Evolutionary conservation across 2,797 vertebrate species (phyloP), one percentile per base, ranked within the genome.

Genomic region (Gadopsis marmoratus): DNA sequence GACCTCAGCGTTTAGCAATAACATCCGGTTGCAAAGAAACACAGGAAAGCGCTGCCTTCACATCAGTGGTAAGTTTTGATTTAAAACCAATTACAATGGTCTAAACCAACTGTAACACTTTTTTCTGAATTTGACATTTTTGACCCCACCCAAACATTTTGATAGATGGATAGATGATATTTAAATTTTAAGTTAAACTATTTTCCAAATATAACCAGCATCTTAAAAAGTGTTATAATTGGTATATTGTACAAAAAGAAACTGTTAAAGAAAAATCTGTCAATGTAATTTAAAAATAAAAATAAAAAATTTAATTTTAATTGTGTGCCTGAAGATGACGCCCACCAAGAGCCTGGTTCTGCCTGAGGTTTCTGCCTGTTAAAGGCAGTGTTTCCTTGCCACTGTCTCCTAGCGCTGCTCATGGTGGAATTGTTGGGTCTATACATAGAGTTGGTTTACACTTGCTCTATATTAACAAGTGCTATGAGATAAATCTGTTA

Each of bases 61-160:
- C 55, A 11, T 59, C 48, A 39, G 33, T 12, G 79, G 89, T 86
- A 74, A 86, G 80, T 65, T 62, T 31, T 7, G 21, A 67, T 81
- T 74, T 76, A 16, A 58, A 26, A 33, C 0, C 6, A 29, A 50
- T 19, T 64, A 16, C 4, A 47, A 35, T 7, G 2, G 4, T 48
- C 4, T 31, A 21, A 37, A 29, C 10, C 16, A 33, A 13, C 0
- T 10, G 2, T 4, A 66, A 35, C 35, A 66, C 4, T 45, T 65
- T 6, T 56, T 31, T 33, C 6, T 29, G 11, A 60, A 67, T 2
- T 21, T 51, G 51, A 16, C 7, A 4, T 0, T 26, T 50, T 62
- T 64, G 6, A 63, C 10, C 3, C 31, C 1, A 50, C 14, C 23
- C 12, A 55, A 33, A 47, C 11, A 4, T 23, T 12, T 45, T 21